Evolutionary conservation across 1,140 invertebrate species (phyloP).

Genomic region (Drosophila neocordata): DNA sequence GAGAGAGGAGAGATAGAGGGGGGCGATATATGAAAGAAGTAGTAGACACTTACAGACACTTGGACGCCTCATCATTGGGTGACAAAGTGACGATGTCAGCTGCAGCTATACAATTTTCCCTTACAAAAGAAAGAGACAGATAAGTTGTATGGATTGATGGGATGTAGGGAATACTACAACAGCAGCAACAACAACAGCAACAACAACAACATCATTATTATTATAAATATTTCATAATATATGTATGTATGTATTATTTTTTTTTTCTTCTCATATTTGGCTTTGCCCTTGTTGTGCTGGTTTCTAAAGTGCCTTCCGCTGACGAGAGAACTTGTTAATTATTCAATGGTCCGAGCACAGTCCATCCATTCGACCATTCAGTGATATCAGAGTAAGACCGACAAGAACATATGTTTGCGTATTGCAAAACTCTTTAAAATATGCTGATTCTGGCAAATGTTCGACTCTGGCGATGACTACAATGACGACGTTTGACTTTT

Average conservation of each 20-base stretch:
- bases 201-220: slow-evolving; percentile 31
- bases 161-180: not conserved
- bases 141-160: too few species aligned
- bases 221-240: slow-evolving; percentile 74
- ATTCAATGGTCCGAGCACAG: slow-evolving; percentile 43
- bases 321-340: slow-evolving; percentile 51
- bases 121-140: not conserved
- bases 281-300: slow-evolving; percentile 1
- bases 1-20: not conserved
- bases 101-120: slow-evolving; percentile 34
- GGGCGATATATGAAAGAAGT: not conserved
- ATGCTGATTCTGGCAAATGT: slow-evolving; percentile 51
- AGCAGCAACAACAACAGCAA: slow-evolving; percentile 13
- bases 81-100: slow-evolving; percentile 42
- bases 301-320: slow-evolving; percentile 42
- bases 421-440: slow-evolving; percentile 62
- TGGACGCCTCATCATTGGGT: slow-evolving; percentile 40
- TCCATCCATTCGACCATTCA: slow-evolving; percentile 1
- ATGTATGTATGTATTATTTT: too few species aligned
- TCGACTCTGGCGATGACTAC: not conserved
- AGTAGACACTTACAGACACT: slow-evolving; percentile 46
- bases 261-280: not conserved
- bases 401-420: slow-evolving; percentile 41
- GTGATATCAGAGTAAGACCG: slow-evolving; percentile 36
- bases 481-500: slow-evolving; percentile 19